Evolutionary conservation across 2,888 invertebrate genomes (phyloP).

Genomic region (Eubasilissa splendida): DNA sequence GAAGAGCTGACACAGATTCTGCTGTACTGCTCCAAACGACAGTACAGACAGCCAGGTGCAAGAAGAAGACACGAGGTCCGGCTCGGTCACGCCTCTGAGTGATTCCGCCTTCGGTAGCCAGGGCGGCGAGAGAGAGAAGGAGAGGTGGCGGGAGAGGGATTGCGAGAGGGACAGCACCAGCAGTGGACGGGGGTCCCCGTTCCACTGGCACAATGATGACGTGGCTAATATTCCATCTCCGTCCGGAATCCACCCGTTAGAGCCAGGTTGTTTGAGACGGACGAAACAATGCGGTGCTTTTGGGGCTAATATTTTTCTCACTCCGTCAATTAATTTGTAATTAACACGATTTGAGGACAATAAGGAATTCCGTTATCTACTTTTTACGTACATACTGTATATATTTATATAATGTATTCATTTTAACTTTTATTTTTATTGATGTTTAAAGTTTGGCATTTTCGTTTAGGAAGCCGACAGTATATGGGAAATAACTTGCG

Average conservation of each 20-base stretch:
- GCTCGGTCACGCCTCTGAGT: constrained; percentile 70
- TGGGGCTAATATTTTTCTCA: constrained; percentile 1
- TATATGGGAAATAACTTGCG: too few species aligned
- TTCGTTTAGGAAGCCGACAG: too few species aligned
- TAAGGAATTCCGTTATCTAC: too few species aligned
- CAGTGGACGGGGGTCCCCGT: constrained; percentile 70
- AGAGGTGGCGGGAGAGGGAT: constrained; percentile 58
- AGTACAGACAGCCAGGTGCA: constrained; percentile 65
- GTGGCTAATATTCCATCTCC: constrained; percentile 28
- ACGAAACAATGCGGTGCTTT: constrained; percentile 13
- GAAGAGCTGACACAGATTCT: constrained; percentile 56
- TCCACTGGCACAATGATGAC: constrained; percentile 64
- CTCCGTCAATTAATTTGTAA: neutral
- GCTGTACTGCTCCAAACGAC: constrained; percentile 59
- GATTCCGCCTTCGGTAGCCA: constrained; percentile 72
- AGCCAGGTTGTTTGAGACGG: constrained; percentile 48
- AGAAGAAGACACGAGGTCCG: constrained; percentile 62
- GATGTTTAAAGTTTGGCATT: too few species aligned
- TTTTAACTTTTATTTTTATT: too few species aligned
- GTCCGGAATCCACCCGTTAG: constrained; percentile 37
- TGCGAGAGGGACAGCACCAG: constrained; percentile 65
- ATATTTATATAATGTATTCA: too few species aligned
- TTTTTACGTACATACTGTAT: too few species aligned
- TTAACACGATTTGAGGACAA: neutral
- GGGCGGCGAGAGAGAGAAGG: constrained; percentile 67